phyloP scores from a whole-genome alignment of 2,888 invertebrate species.

The Pachydiplax longipennis region DNA sequence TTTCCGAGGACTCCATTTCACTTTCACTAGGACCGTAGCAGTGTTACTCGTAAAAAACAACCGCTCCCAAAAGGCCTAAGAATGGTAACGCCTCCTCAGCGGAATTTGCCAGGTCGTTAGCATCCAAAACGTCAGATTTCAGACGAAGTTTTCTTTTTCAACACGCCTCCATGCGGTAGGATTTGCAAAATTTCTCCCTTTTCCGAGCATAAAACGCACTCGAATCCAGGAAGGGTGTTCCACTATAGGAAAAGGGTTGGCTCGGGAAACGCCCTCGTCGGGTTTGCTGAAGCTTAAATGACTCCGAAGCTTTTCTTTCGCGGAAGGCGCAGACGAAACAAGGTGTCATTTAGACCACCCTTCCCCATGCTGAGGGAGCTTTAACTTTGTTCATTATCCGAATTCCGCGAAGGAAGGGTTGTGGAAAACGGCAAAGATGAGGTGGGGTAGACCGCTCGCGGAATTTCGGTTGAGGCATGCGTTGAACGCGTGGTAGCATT shows the following conservation, averaged over 20 bases:
- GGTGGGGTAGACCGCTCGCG: not conserved
- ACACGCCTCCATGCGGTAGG: not conserved
- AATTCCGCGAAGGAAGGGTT: not conserved
- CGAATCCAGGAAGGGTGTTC: not conserved
- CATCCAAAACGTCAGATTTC: not conserved
- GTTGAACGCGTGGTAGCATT: no score
- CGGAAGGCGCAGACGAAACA: not conserved
- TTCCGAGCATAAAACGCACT: not conserved
- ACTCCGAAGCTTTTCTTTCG: not conserved
- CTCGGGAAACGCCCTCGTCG: not conserved
- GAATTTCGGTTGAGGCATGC: not conserved
- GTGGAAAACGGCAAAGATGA: not conserved
- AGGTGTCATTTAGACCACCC: not conserved
- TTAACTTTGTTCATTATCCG: conserved; percentile 28
- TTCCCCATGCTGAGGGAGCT: not conserved
- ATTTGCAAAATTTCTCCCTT: not conserved
- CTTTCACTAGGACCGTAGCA: not conserved
- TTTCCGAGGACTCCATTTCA: not conserved
- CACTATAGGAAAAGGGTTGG: not conserved
- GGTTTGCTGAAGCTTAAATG: not conserved
- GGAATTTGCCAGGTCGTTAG: no score
- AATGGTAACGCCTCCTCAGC: no score
- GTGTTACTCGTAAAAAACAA: no score
- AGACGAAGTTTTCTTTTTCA: no score
- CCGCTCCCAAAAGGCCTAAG: no score